These are phyloP conservation scores for Oscheius sp. DNA, from an alignment of 2,888 invertebrate genomes.

Conservation along the genomic window DNA sequence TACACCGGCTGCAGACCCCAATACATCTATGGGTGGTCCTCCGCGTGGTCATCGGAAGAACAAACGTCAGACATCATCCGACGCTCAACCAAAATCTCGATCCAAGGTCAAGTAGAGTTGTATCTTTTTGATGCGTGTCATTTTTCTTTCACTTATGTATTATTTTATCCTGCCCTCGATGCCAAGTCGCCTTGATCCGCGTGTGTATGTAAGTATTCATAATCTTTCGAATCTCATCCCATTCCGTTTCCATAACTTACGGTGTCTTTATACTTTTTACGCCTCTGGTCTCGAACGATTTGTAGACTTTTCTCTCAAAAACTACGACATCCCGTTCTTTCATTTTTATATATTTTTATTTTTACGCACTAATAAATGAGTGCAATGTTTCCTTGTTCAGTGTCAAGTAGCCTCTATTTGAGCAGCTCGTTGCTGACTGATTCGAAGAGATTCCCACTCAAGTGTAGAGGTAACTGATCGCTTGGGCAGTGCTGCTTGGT, in stretches of 20 bases:
- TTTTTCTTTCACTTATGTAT: background rate
- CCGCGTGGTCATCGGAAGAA: conserved; percentile 57
- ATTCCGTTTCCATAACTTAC: conserved; percentile 14
- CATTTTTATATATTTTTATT: conserved; percentile 12
- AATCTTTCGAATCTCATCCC: conserved; percentile 10
- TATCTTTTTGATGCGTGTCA: conserved; percentile 11
- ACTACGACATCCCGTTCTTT: conserved; percentile 8
- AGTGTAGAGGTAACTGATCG: conserved; percentile 17
- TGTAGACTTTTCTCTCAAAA: conserved; percentile 1
- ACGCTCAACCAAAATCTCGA: conserved; percentile 31
- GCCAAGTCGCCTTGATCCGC: conserved; percentile 10
- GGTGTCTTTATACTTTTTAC: conserved; percentile 6
- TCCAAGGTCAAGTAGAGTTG: conserved; percentile 18
- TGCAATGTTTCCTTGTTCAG: background rate
- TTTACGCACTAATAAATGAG: background rate
- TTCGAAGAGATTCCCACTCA: background rate
- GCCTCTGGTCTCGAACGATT: conserved; percentile 3
- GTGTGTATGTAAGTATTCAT: conserved; percentile 9
- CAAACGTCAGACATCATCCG: conserved; percentile 54
- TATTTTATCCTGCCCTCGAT: background rate
- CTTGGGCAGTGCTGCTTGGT: background rate
- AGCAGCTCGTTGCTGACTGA: no score
- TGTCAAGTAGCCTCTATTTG: conserved; percentile 14
- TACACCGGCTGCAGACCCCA: conserved; percentile 52
- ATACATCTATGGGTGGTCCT: conserved; percentile 52